These are phyloP conservation scores for Lasioglossum albipes DNA, from an alignment of 1,140 invertebrate species.

Conservation along the genomic window DNA sequence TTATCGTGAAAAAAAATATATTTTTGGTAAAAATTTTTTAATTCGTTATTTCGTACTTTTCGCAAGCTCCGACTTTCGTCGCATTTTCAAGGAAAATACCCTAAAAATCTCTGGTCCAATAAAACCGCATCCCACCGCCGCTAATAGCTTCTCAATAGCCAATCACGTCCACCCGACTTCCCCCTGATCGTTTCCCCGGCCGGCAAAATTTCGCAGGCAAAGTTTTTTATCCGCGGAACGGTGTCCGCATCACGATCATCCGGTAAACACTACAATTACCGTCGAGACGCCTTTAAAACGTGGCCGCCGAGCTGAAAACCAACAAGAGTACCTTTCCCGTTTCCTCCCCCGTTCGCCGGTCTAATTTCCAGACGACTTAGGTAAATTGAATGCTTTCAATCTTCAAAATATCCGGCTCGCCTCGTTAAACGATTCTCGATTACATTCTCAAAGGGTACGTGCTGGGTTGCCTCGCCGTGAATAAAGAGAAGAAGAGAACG, in stretches of 20 bases:
- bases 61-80: no score
- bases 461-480: no score
- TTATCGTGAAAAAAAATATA: no score
- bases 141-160: no score
- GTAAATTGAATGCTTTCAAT: slow-evolving; percentile 28
- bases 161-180: no score
- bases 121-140: no score
- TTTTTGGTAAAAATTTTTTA: no score
- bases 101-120: no score
- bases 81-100: no score
- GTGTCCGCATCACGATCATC: not conserved
- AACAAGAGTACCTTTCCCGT: not conserved
- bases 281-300: not conserved
- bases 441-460: slow-evolving; percentile 10
- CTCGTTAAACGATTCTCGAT: slow-evolving; percentile 20
- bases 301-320: no score
- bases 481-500: not conserved
- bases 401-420: slow-evolving; percentile 24
- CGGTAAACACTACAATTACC: slow-evolving; percentile 4
- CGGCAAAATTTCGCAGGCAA: not conserved
- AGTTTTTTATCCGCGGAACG: not conserved
- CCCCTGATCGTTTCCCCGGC: not conserved
- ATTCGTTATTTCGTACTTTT: no score
- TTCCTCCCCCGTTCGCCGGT: not conserved
- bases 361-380: slow-evolving; percentile 25